Evolutionary conservation across 1,140 invertebrate species (phyloP).

Genomic region (Drosophila athabasca): DNA sequence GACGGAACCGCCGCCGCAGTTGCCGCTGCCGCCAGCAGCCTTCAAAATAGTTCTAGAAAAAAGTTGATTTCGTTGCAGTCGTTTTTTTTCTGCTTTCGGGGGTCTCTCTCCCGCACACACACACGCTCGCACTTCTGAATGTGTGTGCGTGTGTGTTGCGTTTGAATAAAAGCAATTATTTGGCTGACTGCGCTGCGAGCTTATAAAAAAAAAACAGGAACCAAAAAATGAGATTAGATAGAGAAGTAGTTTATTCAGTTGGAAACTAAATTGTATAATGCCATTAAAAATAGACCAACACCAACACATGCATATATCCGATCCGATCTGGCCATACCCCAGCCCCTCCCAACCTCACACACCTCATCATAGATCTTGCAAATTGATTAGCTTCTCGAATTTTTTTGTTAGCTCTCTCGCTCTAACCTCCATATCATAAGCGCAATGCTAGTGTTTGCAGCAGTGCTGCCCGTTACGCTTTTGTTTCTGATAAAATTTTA

Average conservation of each 20-base stretch:
- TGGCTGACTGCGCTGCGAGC: constrained; percentile 65
- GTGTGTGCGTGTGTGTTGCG: constrained; percentile 32
- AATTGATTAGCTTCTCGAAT: not conserved
- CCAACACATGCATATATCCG: not conserved
- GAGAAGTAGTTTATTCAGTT: constrained; percentile 75
- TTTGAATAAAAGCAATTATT: constrained; percentile 72
- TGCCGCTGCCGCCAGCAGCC: constrained; percentile 22
- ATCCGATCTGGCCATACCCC: no score
- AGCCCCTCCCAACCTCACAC: no score
- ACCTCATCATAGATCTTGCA: not conserved
- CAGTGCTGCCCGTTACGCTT: not conserved
- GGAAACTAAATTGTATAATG: constrained; percentile 54
- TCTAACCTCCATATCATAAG: not conserved
- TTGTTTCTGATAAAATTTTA: no score
- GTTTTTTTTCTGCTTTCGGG: constrained; percentile 36
- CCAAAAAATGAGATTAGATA: constrained; percentile 68
- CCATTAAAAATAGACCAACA: constrained; percentile 38
- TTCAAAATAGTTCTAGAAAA: constrained; percentile 78
- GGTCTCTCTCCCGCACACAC: constrained; percentile 8
- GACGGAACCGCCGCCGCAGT: not conserved
- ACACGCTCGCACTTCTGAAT: not conserved
- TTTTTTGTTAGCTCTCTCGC: not conserved
- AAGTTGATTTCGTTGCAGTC: constrained; percentile 45
- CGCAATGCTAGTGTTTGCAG: not conserved
- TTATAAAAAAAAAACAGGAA: constrained; percentile 46